Conservation (phyloP, 2,888 invertebrate genomes). For the Campoplex nolae region DNA sequence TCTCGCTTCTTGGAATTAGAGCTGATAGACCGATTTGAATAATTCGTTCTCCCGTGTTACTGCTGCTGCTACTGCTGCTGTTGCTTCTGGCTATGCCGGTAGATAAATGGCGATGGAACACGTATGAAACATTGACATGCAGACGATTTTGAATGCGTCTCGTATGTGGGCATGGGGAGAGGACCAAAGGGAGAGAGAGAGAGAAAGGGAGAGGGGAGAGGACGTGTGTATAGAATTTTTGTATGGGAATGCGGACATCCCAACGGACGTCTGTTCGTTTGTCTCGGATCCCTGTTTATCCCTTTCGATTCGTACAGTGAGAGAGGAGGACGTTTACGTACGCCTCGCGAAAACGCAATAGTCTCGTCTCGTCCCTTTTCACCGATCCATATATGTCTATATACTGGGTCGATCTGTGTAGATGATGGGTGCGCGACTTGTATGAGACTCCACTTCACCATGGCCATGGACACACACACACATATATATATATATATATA, state of each 20-base stretch:
- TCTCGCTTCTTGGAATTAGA: background rate
- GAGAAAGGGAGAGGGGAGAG: background rate
- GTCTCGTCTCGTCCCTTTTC: slow-evolving; percentile 24
- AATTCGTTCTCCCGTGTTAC: background rate
- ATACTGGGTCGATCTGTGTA: background rate
- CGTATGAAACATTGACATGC: slow-evolving; percentile 27
- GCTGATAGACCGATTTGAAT: slow-evolving; percentile 9
- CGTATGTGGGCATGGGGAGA: background rate
- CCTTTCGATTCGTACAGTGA: slow-evolving; percentile 41
- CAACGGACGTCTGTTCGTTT: slow-evolving; percentile 50
- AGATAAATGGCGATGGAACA: background rate
- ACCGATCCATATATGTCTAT: background rate
- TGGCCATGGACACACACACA: background rate
- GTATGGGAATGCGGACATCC: slow-evolving; percentile 40
- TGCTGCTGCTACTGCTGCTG: background rate
- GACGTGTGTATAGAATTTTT: slow-evolving; percentile 1
- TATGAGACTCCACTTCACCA: slow-evolving; percentile 20
- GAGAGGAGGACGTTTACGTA: slow-evolving; percentile 33
- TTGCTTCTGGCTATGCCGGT: background rate
- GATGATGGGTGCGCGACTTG: background rate
- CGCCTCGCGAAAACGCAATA: slow-evolving; percentile 60
- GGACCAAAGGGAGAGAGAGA: background rate
- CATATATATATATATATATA: background rate
- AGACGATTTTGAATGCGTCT: slow-evolving; percentile 49
- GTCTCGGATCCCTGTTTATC: slow-evolving; percentile 43